Evolutionary conservation across 2,797 vertebrate species (phyloP), one percentile per base, ranked within the genome.

Genomic region (Anolis apletophallus): DNA sequence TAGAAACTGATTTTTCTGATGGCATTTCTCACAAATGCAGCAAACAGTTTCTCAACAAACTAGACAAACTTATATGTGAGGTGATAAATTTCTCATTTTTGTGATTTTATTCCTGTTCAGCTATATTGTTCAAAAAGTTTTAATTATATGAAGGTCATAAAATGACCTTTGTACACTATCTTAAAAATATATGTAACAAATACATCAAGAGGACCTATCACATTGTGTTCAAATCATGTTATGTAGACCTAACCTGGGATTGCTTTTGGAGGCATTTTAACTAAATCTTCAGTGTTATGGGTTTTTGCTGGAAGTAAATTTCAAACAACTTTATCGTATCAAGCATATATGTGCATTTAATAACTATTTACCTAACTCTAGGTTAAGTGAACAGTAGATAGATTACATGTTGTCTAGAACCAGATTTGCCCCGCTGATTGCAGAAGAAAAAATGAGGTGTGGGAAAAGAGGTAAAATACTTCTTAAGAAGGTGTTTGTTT

Each of bases 41-140:
- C 88, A 97, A 97, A 86, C 97, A 97, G 68, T 98, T 99, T 93
- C 90, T 98, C 57, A 95, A 89, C 88, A 99, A 98, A 94, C 83
- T 99, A 91, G 97, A 99, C 94, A 97, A 95, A 93, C 95, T 99
- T 86, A 92, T 99, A 10, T 96, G 91, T 91, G 96, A 87, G 97
- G 99, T 99, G 96, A 96, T 82, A 13, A 85, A 69, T 52, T 69
- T 7, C 2, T 64, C 86, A 11, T 21, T n/a, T 88, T 77, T 72
- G 2, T 54, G 57, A 32, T 50, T 52, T 80, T 26, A 29, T 23
- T 77, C 61, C 9, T 85, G 64, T 85, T 68, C 76, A 2, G 0
- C 32, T 67, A 40, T 72, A 73, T 34, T 80, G 26, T 76, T n/a
- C 87, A 2, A 79, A 73, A 71, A n/a, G 0, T n/a, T 87, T 85